Percentiles rank a stretch among this genome's conserved stretches.
phyloP scores from a whole-genome alignment of 1,140 invertebrate species.

The Heterodera schachtii region DNA sequence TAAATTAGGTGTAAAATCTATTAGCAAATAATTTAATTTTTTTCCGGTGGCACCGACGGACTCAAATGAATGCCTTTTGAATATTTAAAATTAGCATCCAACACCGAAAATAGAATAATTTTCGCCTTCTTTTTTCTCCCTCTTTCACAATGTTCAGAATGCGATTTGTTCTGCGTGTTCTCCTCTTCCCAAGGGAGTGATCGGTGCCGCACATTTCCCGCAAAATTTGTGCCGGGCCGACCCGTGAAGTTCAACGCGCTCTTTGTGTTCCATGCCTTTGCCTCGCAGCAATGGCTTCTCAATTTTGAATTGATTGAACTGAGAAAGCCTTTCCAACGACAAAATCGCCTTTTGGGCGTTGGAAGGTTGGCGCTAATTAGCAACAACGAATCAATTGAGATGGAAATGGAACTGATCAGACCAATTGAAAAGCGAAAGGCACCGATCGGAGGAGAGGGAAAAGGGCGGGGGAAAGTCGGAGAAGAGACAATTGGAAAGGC shows the following conservation, averaged over 20 bases:
- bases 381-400: constrained; percentile 36
- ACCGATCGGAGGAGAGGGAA: constrained; percentile 37
- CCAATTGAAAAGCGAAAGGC: constrained; percentile 45
- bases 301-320: constrained; percentile 15
- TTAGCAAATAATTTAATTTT: no score
- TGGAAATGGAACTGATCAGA: constrained; percentile 31
- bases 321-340: no score
- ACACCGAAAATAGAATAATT: no score
- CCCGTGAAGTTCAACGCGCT: constrained; percentile 38
- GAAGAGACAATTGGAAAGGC: constrained; percentile 36
- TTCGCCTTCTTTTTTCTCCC: no score
- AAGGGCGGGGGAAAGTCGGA: constrained; percentile 3
- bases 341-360: constrained; percentile 20
- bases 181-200: neutral
- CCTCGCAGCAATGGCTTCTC: constrained; percentile 16
- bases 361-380: constrained; percentile 1
- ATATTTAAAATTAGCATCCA: no score
- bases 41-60: no score
- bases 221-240: neutral
- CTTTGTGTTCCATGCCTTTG: constrained; percentile 48
- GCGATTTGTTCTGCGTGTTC: constrained; percentile 34
- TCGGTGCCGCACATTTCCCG: neutral
- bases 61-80: no score
- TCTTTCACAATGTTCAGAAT: no score
- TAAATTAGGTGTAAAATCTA: no score